phyloP scores from a whole-genome alignment of 2,797 vertebrate genomes.

The Pseudomugil gertrudae region DNA sequence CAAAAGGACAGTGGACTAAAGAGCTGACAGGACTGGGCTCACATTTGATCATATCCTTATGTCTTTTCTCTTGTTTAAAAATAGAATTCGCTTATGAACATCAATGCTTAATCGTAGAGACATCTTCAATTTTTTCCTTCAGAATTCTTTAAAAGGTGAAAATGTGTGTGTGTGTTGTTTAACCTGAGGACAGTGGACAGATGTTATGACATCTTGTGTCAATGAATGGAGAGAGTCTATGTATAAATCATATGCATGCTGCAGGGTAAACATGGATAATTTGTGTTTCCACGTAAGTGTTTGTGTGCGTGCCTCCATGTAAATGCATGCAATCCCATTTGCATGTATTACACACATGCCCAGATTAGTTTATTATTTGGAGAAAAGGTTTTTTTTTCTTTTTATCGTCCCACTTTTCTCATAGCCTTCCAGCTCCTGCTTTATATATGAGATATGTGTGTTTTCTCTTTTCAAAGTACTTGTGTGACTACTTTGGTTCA shows the following conservation, averaged over 20 bases:
- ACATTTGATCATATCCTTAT: too few species aligned
- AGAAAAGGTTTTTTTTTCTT: constrained; percentile 56
- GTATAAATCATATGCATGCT: constrained; percentile 65
- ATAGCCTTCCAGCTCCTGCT: constrained; percentile 55
- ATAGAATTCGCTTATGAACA: not conserved
- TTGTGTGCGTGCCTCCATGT: constrained; percentile 58
- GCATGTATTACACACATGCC: constrained; percentile 78
- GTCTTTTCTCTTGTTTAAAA: constrained; percentile 4
- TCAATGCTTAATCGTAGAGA: not conserved
- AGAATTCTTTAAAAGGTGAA: not conserved
- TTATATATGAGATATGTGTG: constrained; percentile 62
- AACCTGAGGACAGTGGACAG: constrained; percentile 3
- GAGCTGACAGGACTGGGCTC: too few species aligned
- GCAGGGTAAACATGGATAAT: constrained; percentile 70
- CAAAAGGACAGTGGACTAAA: constrained; percentile 38
- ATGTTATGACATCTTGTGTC: constrained; percentile 46
- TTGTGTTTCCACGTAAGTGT: constrained; percentile 47
- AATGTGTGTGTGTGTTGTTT: constrained; percentile 11
- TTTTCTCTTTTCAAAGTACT: constrained; percentile 61
- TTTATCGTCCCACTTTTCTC: constrained; percentile 57
- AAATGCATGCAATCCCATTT: constrained; percentile 73
- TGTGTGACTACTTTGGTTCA: constrained; percentile 53
- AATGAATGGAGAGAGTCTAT: constrained; percentile 42
- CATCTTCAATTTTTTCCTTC: not conserved
- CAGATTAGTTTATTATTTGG: constrained; percentile 74